Evolutionary conservation across 92 coral and sea anemone species (phyloP).

Genomic region (Virgularia gustaviana): DNA sequence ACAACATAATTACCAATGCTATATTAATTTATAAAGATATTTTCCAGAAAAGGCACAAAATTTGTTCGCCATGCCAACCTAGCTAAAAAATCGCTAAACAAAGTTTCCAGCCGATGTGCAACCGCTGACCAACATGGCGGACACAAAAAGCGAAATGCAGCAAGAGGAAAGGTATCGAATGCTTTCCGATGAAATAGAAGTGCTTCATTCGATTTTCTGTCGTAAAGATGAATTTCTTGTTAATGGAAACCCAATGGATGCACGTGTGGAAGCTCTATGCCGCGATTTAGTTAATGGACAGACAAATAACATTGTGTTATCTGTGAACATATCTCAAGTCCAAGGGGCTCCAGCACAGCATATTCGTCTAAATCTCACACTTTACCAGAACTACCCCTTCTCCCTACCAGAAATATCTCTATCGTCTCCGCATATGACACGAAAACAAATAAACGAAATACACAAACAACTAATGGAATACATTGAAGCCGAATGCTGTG

Average conservation of each 20-base stretch:
- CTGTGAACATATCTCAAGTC: slow-evolving; percentile 17
- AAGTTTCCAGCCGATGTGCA: neutral
- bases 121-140: slow-evolving; percentile 19
- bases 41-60: no score
- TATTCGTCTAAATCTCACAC: slow-evolving; percentile 27
- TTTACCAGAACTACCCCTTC: slow-evolving; percentile 59
- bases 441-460: slow-evolving; percentile 46
- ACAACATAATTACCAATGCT: neutral
- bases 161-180: slow-evolving; percentile 22
- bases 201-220: slow-evolving; percentile 80
- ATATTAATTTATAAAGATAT: no score
- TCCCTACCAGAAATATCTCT: slow-evolving; percentile 67
- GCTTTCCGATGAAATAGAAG: slow-evolving; percentile 65
- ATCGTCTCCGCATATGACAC: slow-evolving; percentile 61
- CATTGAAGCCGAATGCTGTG: slow-evolving; percentile 24
- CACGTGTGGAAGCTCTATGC: slow-evolving; percentile 4
- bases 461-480: slow-evolving; percentile 42
- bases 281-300: slow-evolving; percentile 7
- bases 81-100: neutral
- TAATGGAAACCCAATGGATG: slow-evolving; percentile 22
- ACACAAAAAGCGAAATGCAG: neutral
- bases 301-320: slow-evolving; percentile 3
- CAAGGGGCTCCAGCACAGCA: slow-evolving; percentile 8
- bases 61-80: no score
- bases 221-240: slow-evolving; percentile 67